Base-by-base conservation (phyloP, 2,797 vertebrate species). In the Alfaro cultratus region DNA sequence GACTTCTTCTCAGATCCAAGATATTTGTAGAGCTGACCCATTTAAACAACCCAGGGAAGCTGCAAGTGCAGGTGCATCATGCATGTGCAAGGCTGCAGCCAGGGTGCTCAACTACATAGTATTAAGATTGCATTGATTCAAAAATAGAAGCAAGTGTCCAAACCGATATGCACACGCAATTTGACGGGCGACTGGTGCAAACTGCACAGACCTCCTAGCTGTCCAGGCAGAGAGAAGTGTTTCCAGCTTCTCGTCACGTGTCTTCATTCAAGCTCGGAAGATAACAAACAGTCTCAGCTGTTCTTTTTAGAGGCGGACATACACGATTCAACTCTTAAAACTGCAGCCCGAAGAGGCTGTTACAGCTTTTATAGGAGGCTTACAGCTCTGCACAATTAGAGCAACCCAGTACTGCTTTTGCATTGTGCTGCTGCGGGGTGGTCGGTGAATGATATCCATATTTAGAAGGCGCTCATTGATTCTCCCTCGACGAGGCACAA, bases 21-120 rank as follows among this genome's bases (percentile, higher is more conserved):
- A 92, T 94, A 94, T 95, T 95, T 95, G 88, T 82, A 88, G 94
- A 92, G 36, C 86, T 95, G 95, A 95, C 94, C 94, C 89, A 95
- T 84, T 95, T 95, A 87, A 89, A 85, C 80, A 82, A 75, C 84
- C 75, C 16, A 36, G 74, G 86, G 81, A 90, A 85, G 83, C 90
- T 86, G 86, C 73, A 18, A 89, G 89, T 86, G 39, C 91, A 94
- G 92, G 93, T 95, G 87, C 57, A 31, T 15, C 29, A 3, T 62
- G 29, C 91, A 92, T 91, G 88, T 90, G 90, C 85, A 88, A 73
- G 78, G 72, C 82, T 82, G 80, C 77, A 86, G 72, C 64, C 74
- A 57, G 68, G 73, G 70, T 80, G 80, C 12, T 49, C 73, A 81
- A 88, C 90, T 87, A 83, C 53, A 80, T 80, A 86, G 6, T 80